phyloP scores from a whole-genome alignment of 2,113 vertebrate genomes.

The Dipodomys merriami region DNA sequence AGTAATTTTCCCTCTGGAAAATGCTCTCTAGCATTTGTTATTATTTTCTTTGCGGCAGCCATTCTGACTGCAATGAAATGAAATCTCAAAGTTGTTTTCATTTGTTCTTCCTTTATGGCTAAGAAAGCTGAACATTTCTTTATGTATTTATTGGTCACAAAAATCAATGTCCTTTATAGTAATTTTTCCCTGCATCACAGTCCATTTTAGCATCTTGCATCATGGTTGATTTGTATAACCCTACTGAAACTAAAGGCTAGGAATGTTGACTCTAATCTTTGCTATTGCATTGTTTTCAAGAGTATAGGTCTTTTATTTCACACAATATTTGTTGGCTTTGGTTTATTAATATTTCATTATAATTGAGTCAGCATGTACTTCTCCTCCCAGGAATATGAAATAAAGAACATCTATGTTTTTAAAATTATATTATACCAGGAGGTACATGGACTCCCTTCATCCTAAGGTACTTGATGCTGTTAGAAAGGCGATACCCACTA shows the following conservation, averaged over 20 bases:
- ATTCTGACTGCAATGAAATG: too few species aligned
- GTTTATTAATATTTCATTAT: neutral
- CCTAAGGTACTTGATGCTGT: neutral
- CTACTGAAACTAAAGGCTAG: neutral
- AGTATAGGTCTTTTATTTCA: neutral
- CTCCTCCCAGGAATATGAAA: neutral
- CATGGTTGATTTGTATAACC: neutral
- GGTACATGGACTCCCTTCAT: neutral
- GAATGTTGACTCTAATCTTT: neutral
- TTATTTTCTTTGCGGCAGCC: too few species aligned
- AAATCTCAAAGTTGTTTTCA: too few species aligned
- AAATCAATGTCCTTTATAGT: neutral
- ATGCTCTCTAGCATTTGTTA: too few species aligned
- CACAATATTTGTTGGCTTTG: neutral
- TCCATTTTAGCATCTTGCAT: neutral
- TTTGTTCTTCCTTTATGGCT: too few species aligned
- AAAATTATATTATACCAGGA: neutral
- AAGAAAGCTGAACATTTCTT: too few species aligned
- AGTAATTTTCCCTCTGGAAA: neutral
- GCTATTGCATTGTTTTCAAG: neutral
- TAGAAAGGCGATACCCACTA: neutral
- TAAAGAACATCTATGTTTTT: neutral
- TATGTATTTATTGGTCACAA: too few species aligned
- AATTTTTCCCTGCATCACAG: neutral
- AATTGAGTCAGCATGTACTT: neutral